Evolutionary conservation across 2,888 invertebrate genomes (phyloP), one percentile per base, ranked within the genome.

Genomic region (Tetragonula carbonaria): DNA sequence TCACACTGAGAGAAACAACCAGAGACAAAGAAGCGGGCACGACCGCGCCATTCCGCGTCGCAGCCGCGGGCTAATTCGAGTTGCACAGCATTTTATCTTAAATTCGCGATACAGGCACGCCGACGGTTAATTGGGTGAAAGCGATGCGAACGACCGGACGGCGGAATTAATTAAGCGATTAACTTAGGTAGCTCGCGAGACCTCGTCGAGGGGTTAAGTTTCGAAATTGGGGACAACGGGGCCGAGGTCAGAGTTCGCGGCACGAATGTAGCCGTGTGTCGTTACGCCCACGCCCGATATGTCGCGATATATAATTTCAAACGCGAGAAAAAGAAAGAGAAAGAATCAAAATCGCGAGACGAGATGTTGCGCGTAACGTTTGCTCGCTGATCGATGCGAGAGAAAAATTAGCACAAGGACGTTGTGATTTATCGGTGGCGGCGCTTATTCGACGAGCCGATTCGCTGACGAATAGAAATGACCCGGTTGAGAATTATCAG

Each of bases 131-230:
- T 91, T 89, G 91, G 86, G 88, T 89, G 91, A 93, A 92, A 93
- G 91, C 91, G 91, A 91, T 88, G 89, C 90, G 90, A 88, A 90
- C 88, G 90, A 89, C 86, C 91, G 88, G 89, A 91, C 90, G 90
- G 90, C 88, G 80, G 90, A 91, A 92, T 93, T 92, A 93, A 93
- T 93, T 93, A 92, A 92, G 88, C 91, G 91, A 92, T 93, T 93
- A 92, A 91, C 88, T 89, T 90, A 92, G 92, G 90, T 87, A 86
- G 88, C 89, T 90, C 90, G 90, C 86, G 90, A 85, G 90, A 85
- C 85, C 85, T 91, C 87, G 90, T 91, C 88, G 90, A 92, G 87
- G 88, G 93, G 93, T 93, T 90, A 92, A 90, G 87, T 90, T 88
- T 91, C 88, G 90, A 90, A 93, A 93, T 93, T 93, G 92, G 87